Base-by-base conservation (phyloP, 2,888 invertebrate genomes). In the Ophion obscuratus region DNA sequence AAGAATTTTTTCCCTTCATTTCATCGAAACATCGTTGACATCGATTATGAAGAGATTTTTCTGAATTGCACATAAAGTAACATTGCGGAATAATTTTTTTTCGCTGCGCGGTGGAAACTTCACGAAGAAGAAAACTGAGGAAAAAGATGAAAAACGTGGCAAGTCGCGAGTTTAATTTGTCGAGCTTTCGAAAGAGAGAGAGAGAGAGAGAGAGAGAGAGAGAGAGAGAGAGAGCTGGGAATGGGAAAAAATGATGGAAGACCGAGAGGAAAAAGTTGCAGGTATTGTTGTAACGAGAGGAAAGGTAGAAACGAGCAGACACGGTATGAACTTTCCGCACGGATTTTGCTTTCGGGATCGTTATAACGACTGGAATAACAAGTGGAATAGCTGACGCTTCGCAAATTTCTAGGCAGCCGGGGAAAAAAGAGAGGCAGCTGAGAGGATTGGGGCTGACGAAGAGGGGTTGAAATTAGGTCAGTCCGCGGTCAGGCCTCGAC, bases 391-490 rank as follows among this genome's bases (percentile, higher is more conserved):
- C 20, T 68, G 68, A 68, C 14, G 17, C 20, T 68, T 20, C 5
- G 5, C 10, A 68, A 68, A 68, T 47, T 47, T 68, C 47, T 10
- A 27, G 27, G 20, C 14, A 57, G 57, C 27, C 53, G 10, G 53
- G 47, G 53, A 53, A 53, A 53, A 53, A 53, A 53, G 17, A 5
- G 53, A 17, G 53, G 17, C 53, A 17, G 53, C 53, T 53, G 53
- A 53, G 53, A 53, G 53, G 53, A 53, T 53, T 53, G 53, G 53
- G 53, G 53, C 17, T 53, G 53, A 53, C 53, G 53, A 14, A 36
- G 36, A 47, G 53, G 66, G 67, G 17, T 76, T 36, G 70, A 76
- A 82, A 82, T 82, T 82, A 44, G 81, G 81, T 82, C 81, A 76
- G 47, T 57, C 64, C 81, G 81, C 47, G 81, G 81, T 82, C 57